phyloP scores from a whole-genome alignment of 2,888 invertebrate genomes.

The Tenthredo livida region DNA sequence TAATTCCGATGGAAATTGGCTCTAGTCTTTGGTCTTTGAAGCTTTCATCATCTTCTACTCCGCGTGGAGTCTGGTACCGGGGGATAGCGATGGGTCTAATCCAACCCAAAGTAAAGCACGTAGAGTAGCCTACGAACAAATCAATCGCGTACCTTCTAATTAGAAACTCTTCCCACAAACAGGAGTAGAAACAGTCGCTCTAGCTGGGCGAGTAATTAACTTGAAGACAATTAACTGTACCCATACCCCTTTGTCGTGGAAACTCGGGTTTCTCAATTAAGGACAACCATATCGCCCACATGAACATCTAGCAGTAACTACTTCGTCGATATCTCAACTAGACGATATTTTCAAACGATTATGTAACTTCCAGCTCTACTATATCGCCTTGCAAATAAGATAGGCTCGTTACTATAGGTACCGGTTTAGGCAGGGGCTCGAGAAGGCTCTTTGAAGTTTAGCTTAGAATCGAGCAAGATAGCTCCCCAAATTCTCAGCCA shows the following conservation, averaged over 20 bases:
- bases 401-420: conserved; percentile 17
- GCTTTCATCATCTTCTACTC: conserved; percentile 51
- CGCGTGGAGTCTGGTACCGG: background rate
- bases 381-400: conserved; percentile 6
- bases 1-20: conserved; percentile 68
- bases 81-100: conserved; percentile 34
- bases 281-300: conserved; percentile 39
- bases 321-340: conserved; percentile 34
- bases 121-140: conserved; percentile 4
- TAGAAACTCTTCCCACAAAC: conserved; percentile 44
- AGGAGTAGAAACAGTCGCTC: conserved; percentile 34
- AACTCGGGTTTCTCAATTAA: conserved; percentile 47
- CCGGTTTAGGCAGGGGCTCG: background rate
- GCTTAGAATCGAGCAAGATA: conserved; percentile 40
- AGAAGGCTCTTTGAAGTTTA: conserved; percentile 47
- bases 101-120: background rate
- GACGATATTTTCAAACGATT: conserved; percentile 33
- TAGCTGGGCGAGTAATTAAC: conserved; percentile 43
- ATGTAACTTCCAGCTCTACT: conserved; percentile 30
- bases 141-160: conserved; percentile 43
- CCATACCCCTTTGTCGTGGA: conserved; percentile 38
- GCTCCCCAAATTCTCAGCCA: conserved; percentile 18
- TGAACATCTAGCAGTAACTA: background rate
- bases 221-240: conserved; percentile 41
- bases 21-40: conserved; percentile 47